Evolutionary conservation across 2,113 vertebrate species (phyloP).

Genomic region (Xenopus laevis): DNA sequence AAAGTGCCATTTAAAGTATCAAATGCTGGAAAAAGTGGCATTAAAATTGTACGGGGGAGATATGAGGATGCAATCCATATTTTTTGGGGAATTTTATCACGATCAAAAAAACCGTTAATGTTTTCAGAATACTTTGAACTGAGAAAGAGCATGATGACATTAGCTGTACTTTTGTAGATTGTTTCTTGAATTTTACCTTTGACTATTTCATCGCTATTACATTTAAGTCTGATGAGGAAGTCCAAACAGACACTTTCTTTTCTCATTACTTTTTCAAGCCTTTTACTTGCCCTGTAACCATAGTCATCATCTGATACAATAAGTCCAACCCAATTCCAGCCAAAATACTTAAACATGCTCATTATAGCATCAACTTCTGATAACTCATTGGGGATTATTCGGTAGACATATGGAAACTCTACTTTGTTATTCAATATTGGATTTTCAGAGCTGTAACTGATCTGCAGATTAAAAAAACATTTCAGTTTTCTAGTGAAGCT

Average conservation of each 20-base stretch:
- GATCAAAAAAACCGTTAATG: too few species aligned
- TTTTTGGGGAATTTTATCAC: too few species aligned
- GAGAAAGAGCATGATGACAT: too few species aligned
- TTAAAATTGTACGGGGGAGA: too few species aligned
- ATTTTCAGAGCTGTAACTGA: not conserved
- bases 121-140: too few species aligned
- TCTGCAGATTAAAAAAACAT: not conserved
- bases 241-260: not conserved
- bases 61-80: too few species aligned
- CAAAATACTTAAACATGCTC: slow-evolving; percentile 6
- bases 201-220: too few species aligned
- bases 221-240: not conserved
- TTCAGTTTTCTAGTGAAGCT: too few species aligned
- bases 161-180: too few species aligned
- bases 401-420: slow-evolving; percentile 13
- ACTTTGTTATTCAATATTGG: not conserved
- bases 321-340: slow-evolving; percentile 22
- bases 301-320: slow-evolving; percentile 2
- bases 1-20: too few species aligned
- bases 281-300: not conserved
- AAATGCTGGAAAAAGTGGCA: too few species aligned
- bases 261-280: not conserved
- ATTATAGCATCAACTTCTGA: not conserved
- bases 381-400: not conserved
- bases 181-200: too few species aligned